Percentiles rank a stretch among this genome's conserved stretches.
These are phyloP conservation scores for Ophion costatus DNA, from an alignment of 2,888 invertebrate genomes.

Conservation along the genomic window DNA sequence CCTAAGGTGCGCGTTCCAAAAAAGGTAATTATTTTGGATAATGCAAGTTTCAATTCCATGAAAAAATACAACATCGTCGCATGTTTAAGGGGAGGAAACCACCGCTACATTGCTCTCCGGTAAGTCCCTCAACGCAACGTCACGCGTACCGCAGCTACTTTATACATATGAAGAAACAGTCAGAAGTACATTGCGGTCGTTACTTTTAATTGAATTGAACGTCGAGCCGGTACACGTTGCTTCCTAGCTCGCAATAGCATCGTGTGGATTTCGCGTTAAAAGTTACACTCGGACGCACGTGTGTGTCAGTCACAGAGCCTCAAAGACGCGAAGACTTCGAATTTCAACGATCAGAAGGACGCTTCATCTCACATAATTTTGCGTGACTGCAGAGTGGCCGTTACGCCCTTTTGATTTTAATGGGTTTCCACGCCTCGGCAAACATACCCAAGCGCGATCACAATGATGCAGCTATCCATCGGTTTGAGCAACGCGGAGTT, in stretches of 20 bases:
- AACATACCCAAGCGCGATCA: not conserved
- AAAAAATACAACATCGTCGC: too few species aligned
- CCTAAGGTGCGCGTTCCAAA: too few species aligned
- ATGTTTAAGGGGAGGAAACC: too few species aligned
- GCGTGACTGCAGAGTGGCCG: too few species aligned
- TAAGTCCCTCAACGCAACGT: too few species aligned
- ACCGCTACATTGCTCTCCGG: too few species aligned
- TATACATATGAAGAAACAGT: slow-evolving; percentile 30
- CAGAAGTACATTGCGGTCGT: slow-evolving; percentile 57
- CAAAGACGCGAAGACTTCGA: slow-evolving; percentile 7
- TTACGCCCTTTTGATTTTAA: slow-evolving; percentile 19
- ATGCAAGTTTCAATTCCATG: too few species aligned
- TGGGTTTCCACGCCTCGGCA: not conserved
- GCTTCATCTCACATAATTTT: not conserved
- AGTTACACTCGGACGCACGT: slow-evolving; percentile 52
- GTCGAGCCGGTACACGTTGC: slow-evolving; percentile 36
- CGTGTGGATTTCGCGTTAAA: slow-evolving; percentile 46
- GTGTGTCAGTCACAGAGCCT: slow-evolving; percentile 50
- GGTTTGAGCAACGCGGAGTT: slow-evolving; percentile 27
- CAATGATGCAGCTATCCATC: not conserved
- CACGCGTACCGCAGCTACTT: slow-evolving; percentile 1
- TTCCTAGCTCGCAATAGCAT: slow-evolving; percentile 37
- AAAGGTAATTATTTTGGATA: too few species aligned
- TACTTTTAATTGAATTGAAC: slow-evolving; percentile 66
- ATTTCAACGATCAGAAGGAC: slow-evolving; percentile 6